Evolutionary conservation across 1,140 invertebrate species (phyloP).

Genomic region (Ceratosolen fusciceps): DNA sequence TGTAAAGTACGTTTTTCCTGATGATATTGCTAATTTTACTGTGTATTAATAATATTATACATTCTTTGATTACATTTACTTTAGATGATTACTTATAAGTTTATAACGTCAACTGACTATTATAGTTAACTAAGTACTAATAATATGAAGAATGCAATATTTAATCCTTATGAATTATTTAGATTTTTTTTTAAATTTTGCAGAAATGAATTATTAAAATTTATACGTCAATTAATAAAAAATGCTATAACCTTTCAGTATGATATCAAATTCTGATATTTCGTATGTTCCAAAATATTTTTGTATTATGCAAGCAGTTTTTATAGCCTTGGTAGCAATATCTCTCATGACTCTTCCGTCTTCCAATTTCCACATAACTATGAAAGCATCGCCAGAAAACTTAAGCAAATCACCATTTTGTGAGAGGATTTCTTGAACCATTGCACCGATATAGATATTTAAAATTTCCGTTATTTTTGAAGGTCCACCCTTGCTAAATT

Average conservation of each 20-base stretch:
- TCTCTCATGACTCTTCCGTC: conserved; percentile 72
- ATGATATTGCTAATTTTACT: conserved; percentile 78
- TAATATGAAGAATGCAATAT: no score
- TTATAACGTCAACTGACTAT: background rate
- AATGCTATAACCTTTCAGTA: conserved; percentile 68
- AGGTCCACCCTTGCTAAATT: conserved; percentile 74
- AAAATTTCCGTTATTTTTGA: conserved; percentile 76
- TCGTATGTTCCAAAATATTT: conserved; percentile 75
- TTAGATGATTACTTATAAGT: no score
- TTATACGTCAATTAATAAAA: background rate
- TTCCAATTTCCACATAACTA: conserved; percentile 75
- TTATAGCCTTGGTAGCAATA: conserved; percentile 74
- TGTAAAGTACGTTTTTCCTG: conserved; percentile 74
- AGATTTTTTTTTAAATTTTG: no score
- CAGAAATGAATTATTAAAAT: no score
- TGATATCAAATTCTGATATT: conserved; percentile 74
- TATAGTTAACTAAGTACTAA: no score
- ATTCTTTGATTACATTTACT: no score
- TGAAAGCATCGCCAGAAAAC: conserved; percentile 79
- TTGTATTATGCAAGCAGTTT: conserved; percentile 77
- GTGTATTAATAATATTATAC: conserved; percentile 3
- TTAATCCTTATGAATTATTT: no score
- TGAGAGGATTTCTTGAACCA: conserved; percentile 77
- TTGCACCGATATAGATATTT: conserved; percentile 77
- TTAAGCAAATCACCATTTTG: conserved; percentile 78